These are phyloP conservation scores for Leptinotarsa juncta DNA, from an alignment of 2,888 invertebrate species.

Conservation along the genomic window DNA sequence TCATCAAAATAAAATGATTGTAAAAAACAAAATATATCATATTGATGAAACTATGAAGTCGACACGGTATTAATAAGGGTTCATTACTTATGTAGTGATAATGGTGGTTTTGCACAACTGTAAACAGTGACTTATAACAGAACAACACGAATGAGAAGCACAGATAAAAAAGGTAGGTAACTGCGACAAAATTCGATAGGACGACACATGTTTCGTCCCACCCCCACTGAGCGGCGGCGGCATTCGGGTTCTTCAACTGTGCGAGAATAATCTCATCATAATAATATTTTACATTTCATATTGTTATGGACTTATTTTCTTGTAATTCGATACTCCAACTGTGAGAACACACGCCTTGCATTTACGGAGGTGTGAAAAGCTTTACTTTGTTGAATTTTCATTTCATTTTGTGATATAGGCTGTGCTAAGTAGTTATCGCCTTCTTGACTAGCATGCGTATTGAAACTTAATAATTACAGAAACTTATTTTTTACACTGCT, in stretches of 20 bases:
- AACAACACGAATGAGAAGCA: background rate
- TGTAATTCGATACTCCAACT: constrained; percentile 47
- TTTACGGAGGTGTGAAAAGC: constrained; percentile 54
- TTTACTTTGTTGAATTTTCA: constrained; percentile 12
- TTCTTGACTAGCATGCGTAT: too few relatives aligned
- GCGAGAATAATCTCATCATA: constrained; percentile 78
- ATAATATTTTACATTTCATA: constrained; percentile 68
- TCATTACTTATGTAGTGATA: background rate
- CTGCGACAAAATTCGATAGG: constrained; percentile 20
- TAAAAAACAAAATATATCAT: too few relatives aligned
- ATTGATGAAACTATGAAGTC: too few relatives aligned
- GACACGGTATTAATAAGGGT: background rate
- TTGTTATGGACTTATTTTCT: constrained; percentile 60
- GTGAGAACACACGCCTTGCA: constrained; percentile 47
- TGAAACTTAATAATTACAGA: too few relatives aligned
- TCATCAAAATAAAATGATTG: too few relatives aligned
- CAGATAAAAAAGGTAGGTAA: constrained; percentile 1
- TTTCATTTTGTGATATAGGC: constrained; percentile 1
- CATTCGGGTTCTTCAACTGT: constrained; percentile 76
- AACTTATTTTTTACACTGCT: too few relatives aligned
- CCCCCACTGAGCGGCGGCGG: constrained; percentile 35
- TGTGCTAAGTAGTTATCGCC: too few relatives aligned
- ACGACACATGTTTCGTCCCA: constrained; percentile 45
- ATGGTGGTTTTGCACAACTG: background rate
- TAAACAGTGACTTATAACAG: background rate